A percentile compares a stretch with the other conserved stretches of the same genome.
These are phyloP conservation scores for Camponotus vicinus DNA, from an alignment of 1,140 invertebrate genomes.

Conservation along the genomic window DNA sequence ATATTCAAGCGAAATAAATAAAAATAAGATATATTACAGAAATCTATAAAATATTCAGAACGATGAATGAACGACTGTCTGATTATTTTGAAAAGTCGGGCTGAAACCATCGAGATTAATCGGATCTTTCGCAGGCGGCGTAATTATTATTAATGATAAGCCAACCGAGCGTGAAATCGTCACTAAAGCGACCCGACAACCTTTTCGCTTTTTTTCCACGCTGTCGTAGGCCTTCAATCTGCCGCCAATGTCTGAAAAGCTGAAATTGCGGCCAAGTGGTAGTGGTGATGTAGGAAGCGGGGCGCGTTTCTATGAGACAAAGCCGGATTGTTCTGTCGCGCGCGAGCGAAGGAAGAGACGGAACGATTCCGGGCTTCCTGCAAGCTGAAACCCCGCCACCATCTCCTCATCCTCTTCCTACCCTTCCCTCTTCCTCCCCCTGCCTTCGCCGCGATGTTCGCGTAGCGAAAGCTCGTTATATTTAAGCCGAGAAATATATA, in stretches of 20 bases:
- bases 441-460: conserved; percentile 49
- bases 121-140: conserved; percentile 5
- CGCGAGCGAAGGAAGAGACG: conserved; percentile 33
- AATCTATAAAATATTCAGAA: conserved; percentile 38
- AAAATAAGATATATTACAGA: conserved; percentile 11
- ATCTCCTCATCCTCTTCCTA: conserved; percentile 17
- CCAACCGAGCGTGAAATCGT: background rate
- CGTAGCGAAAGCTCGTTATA: conserved; percentile 63
- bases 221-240: conserved; percentile 33
- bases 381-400: conserved; percentile 32
- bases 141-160: conserved; percentile 47
- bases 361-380: conserved; percentile 57
- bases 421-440: conserved; percentile 52
- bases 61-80: conserved; percentile 15
- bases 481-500: conserved; percentile 57
- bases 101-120: conserved; percentile 28
- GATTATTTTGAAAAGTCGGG: conserved; percentile 14
- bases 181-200: background rate
- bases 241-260: conserved; percentile 57
- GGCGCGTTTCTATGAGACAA: conserved; percentile 60
- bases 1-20: conserved; percentile 6
- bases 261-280: conserved; percentile 57
- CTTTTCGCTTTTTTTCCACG: background rate
- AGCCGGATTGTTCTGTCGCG: conserved; percentile 56
- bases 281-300: conserved; percentile 29